A percentile compares a stretch with the other conserved stretches of the same genome.
Conservation (phyloP, 1,140 invertebrate species). For the Aleiodes sp. region DNA sequence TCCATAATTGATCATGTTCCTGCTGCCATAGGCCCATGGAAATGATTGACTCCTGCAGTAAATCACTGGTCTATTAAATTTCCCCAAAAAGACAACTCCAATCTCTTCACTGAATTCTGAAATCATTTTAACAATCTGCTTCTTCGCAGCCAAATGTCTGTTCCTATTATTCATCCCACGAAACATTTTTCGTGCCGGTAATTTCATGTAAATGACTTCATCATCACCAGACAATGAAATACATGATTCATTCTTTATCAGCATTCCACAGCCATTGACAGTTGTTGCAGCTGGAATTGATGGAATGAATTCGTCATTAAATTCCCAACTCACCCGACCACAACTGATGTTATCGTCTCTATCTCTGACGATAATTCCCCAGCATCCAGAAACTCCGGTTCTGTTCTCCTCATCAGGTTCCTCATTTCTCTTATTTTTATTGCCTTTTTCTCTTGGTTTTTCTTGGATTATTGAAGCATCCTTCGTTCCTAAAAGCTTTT, state of each 20-base stretch:
- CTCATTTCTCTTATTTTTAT: not conserved
- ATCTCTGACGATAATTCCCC: conserved; percentile 35
- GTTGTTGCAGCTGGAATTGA: conserved; percentile 39
- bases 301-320: conserved; percentile 33
- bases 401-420: not conserved
- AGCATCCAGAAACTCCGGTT: not conserved
- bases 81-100: conserved; percentile 38
- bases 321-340: conserved; percentile 42
- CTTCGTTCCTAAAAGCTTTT: conserved; percentile 39
- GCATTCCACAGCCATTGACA: conserved; percentile 46
- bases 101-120: conserved; percentile 25
- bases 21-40: conserved; percentile 45
- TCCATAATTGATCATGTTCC: conserved; percentile 42
- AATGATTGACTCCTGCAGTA: conserved; percentile 40
- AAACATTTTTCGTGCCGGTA: conserved; percentile 40
- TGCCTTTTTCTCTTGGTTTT: conserved; percentile 38
- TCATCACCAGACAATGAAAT: conserved; percentile 44
- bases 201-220: conserved; percentile 36
- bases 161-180: conserved; percentile 12
- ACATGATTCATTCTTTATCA: conserved; percentile 35
- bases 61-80: conserved; percentile 31
- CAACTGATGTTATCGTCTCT: conserved; percentile 38
- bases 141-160: not conserved
- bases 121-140: conserved; percentile 26
- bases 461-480: conserved; percentile 42